These are phyloP conservation scores for Zaprionus capensis DNA, from an alignment of 1,140 invertebrate species.

Conservation along the genomic window DNA sequence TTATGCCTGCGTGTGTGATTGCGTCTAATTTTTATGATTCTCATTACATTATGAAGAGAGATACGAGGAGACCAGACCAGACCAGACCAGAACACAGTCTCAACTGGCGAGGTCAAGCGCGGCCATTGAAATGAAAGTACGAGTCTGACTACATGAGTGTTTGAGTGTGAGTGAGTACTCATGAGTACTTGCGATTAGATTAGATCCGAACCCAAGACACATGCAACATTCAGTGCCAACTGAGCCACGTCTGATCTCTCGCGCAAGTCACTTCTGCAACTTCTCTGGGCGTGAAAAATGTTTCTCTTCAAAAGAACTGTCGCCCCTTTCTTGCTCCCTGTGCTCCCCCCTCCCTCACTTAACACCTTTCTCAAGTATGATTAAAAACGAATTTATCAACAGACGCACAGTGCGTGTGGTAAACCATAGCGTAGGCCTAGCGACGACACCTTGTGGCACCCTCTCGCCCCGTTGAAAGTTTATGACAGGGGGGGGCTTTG, in stretches of 20 bases:
- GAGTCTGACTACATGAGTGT: neutral
- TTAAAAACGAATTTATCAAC: constrained; percentile 76
- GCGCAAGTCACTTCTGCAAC: neutral
- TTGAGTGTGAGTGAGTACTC: neutral
- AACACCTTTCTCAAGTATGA: constrained; percentile 27
- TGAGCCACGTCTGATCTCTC: neutral
- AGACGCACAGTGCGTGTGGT: neutral
- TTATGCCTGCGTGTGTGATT: constrained; percentile 25
- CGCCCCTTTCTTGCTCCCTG: too few relatives aligned
- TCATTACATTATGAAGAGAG: constrained; percentile 59
- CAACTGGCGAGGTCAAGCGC: constrained; percentile 63
- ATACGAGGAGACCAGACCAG: constrained; percentile 11
- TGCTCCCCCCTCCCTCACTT: neutral
- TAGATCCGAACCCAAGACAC: constrained; percentile 9
- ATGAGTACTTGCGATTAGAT: constrained; percentile 56
- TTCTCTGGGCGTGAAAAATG: neutral
- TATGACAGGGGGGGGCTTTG: constrained; percentile 60
- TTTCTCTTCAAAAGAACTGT: neutral
- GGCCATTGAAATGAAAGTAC: constrained; percentile 43
- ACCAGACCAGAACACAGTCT: constrained; percentile 34
- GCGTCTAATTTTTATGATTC: constrained; percentile 69
- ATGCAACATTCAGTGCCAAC: constrained; percentile 8
- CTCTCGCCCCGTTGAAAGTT: constrained; percentile 24
- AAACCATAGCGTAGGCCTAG: constrained; percentile 17
- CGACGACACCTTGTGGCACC: constrained; percentile 13